Conservation (phyloP, 1,140 invertebrate genomes). For the Parapsyche elsis region DNA sequence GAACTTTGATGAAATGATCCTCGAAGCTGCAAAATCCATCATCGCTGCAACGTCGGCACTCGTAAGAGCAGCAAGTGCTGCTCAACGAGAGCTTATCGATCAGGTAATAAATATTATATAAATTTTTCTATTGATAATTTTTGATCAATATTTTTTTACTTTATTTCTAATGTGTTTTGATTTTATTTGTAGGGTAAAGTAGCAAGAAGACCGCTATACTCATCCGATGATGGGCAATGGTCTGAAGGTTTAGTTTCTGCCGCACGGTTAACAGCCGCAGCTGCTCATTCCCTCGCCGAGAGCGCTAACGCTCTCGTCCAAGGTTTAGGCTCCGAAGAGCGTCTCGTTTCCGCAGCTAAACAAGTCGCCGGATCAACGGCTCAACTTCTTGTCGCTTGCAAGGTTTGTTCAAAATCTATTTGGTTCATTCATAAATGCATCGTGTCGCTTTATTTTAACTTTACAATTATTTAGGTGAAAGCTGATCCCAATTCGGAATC, state of each 20-base stretch:
- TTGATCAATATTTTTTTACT: constrained; percentile 9
- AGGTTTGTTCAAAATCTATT: constrained; percentile 68
- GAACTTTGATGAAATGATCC: constrained; percentile 99
- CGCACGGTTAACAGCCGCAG: constrained; percentile 93
- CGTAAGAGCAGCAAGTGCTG: constrained; percentile 95
- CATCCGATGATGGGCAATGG: constrained; percentile 98
- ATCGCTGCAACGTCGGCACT: constrained; percentile 95
- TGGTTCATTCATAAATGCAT: too few relatives aligned
- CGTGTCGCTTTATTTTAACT: too few relatives aligned
- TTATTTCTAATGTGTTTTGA: neutral
- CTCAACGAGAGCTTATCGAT: constrained; percentile 93
- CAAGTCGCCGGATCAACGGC: constrained; percentile 98
- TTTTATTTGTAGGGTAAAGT: constrained; percentile 74
- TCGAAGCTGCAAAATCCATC: constrained; percentile 98
- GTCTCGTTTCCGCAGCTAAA: constrained; percentile 95
- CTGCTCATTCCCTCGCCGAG: constrained; percentile 96
- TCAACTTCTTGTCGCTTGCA: constrained; percentile 96
- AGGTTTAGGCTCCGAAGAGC: constrained; percentile 93
- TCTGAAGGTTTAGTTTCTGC: constrained; percentile 98
- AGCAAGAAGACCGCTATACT: constrained; percentile 79
- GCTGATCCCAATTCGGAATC: constrained; percentile 94
- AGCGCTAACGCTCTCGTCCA: constrained; percentile 97
- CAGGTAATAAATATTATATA: constrained; percentile 64
- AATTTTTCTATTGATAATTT: constrained; percentile 59
- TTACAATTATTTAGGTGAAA: constrained; percentile 80